phyloP scores from a whole-genome alignment of 2,113 vertebrate genomes.

The Emydura subglobosa region DNA sequence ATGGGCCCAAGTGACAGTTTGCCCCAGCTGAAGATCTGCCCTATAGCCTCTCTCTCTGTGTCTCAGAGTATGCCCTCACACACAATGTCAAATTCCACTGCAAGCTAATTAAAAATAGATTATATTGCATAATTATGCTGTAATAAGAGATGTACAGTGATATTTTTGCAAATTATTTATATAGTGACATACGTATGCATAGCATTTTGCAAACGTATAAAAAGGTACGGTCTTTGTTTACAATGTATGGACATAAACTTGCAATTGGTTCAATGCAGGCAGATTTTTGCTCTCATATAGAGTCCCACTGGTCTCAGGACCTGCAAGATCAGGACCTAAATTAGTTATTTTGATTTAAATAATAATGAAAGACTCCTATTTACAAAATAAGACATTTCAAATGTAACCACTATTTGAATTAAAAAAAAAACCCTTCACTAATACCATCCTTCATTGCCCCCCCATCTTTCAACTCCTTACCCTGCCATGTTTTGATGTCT shows the following conservation, averaged over 20 bases:
- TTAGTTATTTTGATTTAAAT: background rate
- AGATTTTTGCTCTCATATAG: background rate
- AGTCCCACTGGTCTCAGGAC: background rate
- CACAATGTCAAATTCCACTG: background rate
- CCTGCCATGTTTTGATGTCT: background rate
- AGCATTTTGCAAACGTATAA: background rate
- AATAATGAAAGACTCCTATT: background rate
- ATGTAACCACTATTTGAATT: background rate
- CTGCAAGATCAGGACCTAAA: background rate
- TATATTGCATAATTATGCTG: accelerated
- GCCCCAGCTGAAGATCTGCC: background rate
- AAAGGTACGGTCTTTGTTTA: background rate
- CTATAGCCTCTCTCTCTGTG: background rate
- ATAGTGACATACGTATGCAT: background rate
- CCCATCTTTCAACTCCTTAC: background rate
- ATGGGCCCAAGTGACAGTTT: background rate
- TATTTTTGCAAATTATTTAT: background rate
- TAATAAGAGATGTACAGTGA: background rate
- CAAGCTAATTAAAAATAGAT: background rate
- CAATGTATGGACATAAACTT: background rate
- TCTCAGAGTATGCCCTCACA: background rate
- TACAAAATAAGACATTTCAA: background rate
- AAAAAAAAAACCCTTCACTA: background rate
- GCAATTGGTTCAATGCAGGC: background rate
- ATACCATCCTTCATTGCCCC: background rate